Base-by-base conservation (phyloP, 2,797 vertebrate genomes). In the Lutjanus argentimaculatus region DNA sequence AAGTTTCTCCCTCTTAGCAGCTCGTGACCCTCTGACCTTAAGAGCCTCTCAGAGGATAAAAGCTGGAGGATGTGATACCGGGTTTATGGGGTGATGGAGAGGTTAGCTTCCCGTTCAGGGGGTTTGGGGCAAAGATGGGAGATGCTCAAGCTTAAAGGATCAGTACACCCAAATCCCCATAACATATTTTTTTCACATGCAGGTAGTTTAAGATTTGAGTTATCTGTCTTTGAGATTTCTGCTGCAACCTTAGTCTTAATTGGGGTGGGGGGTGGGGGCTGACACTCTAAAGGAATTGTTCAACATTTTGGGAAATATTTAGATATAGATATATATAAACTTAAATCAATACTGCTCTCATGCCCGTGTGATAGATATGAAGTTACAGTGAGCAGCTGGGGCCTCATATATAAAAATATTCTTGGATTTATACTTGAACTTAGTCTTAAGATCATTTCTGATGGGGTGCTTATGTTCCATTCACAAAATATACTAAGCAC, bases 11-110 rank as follows among this genome's bases (percentile, higher is more conserved):
- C 12, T 46, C 12, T 49, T 43, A 16, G 48, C 17, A 19, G 59
- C 48, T 81, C 25, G 51, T 45, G n/a, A 79, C 72, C 19, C 12
- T 8, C 75, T 77, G 77, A 13, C 78, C 84, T 71, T 82, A 22
- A 81, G 65, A 85, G 72, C 80, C 64, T 53, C 67, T 79, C 65
- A 70, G 69, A 69, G 75, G 83, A 88, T 89, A 76, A 85, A 79
- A 58, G 16, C 48, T 59, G 36, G 67, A 77, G 67, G 72, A 75
- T 76, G 85, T 92, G 78, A 86, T 68, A 84, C 70, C 6, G 0
- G 72, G 78, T 84, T 87, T 67, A 82, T 2, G 46, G 67, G 85
- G 85, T 86, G 81, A 86, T 14, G 3, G 30, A 45, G 67, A 22
- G 86, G 83, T 90, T 85, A 88, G 55, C 68, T 76, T 82, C 55